These are phyloP conservation scores for Parapsyche elsis DNA, from an alignment of 1,140 invertebrate species.

Conservation along the genomic window DNA sequence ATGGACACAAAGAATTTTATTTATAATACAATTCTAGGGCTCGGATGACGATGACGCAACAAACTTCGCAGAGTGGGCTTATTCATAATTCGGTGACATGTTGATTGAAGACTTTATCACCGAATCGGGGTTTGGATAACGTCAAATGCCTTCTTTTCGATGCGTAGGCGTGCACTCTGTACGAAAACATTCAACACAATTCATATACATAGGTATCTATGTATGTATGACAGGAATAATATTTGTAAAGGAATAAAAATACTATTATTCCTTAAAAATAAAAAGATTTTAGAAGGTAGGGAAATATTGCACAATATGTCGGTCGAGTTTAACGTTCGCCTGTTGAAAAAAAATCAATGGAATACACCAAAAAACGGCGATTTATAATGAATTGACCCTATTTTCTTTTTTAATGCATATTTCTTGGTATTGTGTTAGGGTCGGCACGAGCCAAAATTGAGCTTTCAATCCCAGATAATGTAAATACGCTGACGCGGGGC, in stretches of 20 bases:
- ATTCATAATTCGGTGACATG: conserved; percentile 55
- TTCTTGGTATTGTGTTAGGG: background rate
- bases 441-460: conserved; percentile 49
- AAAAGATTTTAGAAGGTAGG: too few species aligned
- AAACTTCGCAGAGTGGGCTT: conserved; percentile 52
- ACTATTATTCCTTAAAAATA: too few species aligned
- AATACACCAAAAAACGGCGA: background rate
- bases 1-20: conserved; percentile 38
- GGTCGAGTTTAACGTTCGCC: background rate
- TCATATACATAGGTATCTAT: background rate
- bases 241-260: background rate
- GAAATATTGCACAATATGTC: too few species aligned
- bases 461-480: conserved; percentile 34
- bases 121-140: background rate
- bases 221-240: background rate
- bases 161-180: too few species aligned
- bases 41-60: conserved; percentile 46
- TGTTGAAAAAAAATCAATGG: background rate
- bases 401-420: background rate
- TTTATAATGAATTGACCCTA: background rate
- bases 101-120: conserved; percentile 53
- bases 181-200: background rate
- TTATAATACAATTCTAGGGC: conserved; percentile 47
- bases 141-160: background rate
- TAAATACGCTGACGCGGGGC: conserved; percentile 1